Evolutionary conservation across 1,140 invertebrate genomes (phyloP), one percentile per base, ranked within the genome.

Genomic region (Amphibalanus amphitrite): DNA sequence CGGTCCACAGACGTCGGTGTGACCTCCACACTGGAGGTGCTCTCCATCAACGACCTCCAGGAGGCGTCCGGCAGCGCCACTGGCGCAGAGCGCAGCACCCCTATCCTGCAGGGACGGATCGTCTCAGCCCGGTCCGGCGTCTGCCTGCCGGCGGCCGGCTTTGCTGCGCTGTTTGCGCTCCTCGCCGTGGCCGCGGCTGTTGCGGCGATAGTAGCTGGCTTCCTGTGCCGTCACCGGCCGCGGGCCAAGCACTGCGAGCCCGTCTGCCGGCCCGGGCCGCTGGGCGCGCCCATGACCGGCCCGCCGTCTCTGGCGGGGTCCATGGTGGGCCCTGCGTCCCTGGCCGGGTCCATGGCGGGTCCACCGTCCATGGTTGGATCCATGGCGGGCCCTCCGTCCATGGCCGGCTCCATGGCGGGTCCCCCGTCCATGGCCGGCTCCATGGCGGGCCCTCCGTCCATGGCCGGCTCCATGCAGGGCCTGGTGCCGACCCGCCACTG

Each of bases 11-110:
- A 91, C 78, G 90, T 92, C 20, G 92, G 90, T 13, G 91, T 93
- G n/a, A 90, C 86, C 74, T 90, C 90, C 3, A 85, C 91, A 59
- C 94, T 92, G 79, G 90, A 93, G 74, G 92, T 95, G n/a, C 92
- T 95, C 30, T 92, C 91, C 3, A 90, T 93, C 79, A 90, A 90
- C 23, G 93, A 95, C 79, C 81, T 95, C 28, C 91, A 90, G n/a
- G 90, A 89, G 75, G 89, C 86, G 64, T n/a, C n/a, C n/a, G n/a
- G n/a, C n/a, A n/a, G n/a, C n/a, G n/a, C n/a, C n/a, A n/a, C n/a
- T n/a, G n/a, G n/a, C n/a, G n/a, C n/a, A n/a, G n/a, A n/a, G n/a
- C n/a, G n/a, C n/a, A n/a, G n/a, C n/a, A 85, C 87, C 26, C 90
- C 90, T 0, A 90, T 92, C 0, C 93, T 93, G 79, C 89, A 91